Conservation (phyloP, 2,797 vertebrate species). For the Microctenopoma lineatum region DNA sequence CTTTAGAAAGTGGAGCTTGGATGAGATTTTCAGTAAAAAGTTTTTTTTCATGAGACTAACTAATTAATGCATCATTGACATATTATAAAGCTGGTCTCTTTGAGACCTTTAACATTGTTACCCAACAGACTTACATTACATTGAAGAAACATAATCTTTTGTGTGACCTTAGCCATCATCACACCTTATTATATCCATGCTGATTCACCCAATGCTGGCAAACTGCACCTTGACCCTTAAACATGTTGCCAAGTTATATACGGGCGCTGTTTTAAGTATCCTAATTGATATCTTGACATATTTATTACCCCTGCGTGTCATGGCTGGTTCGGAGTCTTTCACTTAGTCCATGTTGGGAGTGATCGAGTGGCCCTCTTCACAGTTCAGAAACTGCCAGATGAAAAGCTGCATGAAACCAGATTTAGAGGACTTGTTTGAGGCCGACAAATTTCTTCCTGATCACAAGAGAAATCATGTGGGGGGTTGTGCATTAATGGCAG, state of each 20-base stretch:
- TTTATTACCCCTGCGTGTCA: conserved; percentile 57
- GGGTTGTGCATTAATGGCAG: conserved; percentile 12
- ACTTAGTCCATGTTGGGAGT: conserved; percentile 36
- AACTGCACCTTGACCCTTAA: conserved; percentile 39
- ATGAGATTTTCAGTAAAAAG: conserved; percentile 1
- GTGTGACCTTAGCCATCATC: conserved; percentile 38
- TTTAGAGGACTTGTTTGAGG: conserved; percentile 19
- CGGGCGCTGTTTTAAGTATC: conserved; percentile 49
- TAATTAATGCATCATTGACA: not conserved
- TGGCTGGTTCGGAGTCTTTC: conserved; percentile 50
- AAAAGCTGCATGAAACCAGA: conserved; percentile 32
- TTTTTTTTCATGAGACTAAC: conserved; percentile 13
- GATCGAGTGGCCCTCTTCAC: conserved; percentile 72
- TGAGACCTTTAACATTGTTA: conserved; percentile 9
- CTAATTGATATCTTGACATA: conserved; percentile 60
- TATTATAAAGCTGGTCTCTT: conserved; percentile 11
- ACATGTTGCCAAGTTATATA: conserved; percentile 39
- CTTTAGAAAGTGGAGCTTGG: conserved; percentile 1
- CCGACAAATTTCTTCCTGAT: conserved; percentile 26
- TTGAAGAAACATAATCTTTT: conserved; percentile 38
- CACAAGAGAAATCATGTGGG: conserved; percentile 5
- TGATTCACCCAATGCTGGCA: conserved; percentile 18
- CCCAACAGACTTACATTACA: not conserved
- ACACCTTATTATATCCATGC: conserved; percentile 44
- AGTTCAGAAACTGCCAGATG: conserved; percentile 48